Evolutionary conservation across 1,140 invertebrate genomes (phyloP), one percentile per base, ranked within the genome.

Genomic region (Oscheius sp.): DNA sequence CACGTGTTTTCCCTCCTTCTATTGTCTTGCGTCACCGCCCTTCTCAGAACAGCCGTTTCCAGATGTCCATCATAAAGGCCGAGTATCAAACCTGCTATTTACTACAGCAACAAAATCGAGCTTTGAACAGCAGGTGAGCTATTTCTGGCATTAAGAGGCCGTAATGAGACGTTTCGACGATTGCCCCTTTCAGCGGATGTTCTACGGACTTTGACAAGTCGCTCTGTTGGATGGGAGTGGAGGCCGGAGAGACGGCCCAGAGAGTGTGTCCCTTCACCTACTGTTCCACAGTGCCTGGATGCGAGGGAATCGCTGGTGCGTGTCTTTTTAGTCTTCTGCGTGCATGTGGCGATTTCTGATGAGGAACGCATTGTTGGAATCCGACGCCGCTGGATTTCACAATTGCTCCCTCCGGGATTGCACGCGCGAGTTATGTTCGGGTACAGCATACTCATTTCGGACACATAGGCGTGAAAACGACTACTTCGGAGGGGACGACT

Each of bases 221-320:
- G 28, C 62, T 82, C 29, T 82, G 80, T 49, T 82, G 80, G 80
- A 73, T 75, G 31, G 78, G 80, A 29, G 79, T 78, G 10, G 55
- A 65, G 15, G 52, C 74, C 31, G 82, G 82, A 26, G 73, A 78
- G 35, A 65, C 42, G 3, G 78, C 76, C 46, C 63, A 78, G 36
- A 34, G 79, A 74, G 46, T 61, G 13, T 83, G 82, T 45, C 82
- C 82, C 15, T 83, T 83, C 62, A 73, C 68, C 34, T 83, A 80
- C 59, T 83, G 82, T 63, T 67, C 76, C 15, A 35, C 81, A 10
- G 64, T 84, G 7, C 81, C 79, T 35, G 82, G 81, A 42, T 83
- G 82, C 45, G 75, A 75, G 29, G 36, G 68, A 29, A 67, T 84
- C 7, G 83, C 79, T 49, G 59, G 81, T 81, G 29, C 63, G 70